Percentiles rank a stretch among this genome's conserved stretches.
phyloP scores from a whole-genome alignment of 2,113 vertebrate genomes.

The Epinephelus lanceolatus region DNA sequence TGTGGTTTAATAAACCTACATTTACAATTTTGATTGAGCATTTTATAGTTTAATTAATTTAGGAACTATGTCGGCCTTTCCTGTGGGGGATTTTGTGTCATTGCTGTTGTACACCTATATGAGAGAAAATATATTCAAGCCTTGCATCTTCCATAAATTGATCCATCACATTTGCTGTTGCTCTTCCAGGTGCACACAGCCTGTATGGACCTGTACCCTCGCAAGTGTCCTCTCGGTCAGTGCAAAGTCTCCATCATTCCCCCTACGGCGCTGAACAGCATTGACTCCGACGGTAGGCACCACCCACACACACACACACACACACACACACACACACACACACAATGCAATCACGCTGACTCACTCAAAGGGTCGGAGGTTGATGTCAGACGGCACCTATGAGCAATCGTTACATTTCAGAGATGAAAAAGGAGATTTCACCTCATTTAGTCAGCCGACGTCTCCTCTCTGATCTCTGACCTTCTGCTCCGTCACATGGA shows the following conservation, averaged over 20 bases:
- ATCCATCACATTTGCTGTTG: not conserved
- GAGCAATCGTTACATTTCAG: constrained; percentile 18
- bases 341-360: not conserved
- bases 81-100: not conserved
- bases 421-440: constrained; percentile 40
- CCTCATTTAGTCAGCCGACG: constrained; percentile 13
- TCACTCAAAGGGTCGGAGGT: constrained; percentile 24
- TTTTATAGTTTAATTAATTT: too few species aligned
- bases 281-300: constrained; percentile 96
- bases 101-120: not conserved
- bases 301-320: constrained; percentile 5
- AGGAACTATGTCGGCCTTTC: too few species aligned
- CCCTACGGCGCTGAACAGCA: constrained; percentile 98
- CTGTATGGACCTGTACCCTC: constrained; percentile 95
- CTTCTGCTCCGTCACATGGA: constrained; percentile 9
- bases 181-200: constrained; percentile 93
- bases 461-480: constrained; percentile 38
- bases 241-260: constrained; percentile 99
- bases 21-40: too few species aligned
- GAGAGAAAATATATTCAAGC: not conserved
- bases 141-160: not conserved
- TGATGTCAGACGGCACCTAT: not conserved
- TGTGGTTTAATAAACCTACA: too few species aligned
- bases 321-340: constrained; percentile 4
- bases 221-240: constrained; percentile 96